Evolutionary conservation across 2,888 invertebrate species (phyloP).

Genomic region (Pandemis corylana): DNA sequence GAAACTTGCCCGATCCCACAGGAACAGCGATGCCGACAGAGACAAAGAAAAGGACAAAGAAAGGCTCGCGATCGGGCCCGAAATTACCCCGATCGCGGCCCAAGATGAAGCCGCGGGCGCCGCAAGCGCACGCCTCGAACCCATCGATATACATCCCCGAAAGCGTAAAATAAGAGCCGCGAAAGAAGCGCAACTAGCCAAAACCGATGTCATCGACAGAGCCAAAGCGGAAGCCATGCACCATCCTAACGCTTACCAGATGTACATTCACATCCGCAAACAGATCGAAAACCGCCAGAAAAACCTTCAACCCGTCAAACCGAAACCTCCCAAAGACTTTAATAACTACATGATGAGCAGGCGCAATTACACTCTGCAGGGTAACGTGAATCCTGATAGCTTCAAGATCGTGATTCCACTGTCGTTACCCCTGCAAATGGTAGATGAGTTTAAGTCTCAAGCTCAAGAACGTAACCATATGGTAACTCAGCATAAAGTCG

Average conservation of each 20-base stretch:
- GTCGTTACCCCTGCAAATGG: conserved; percentile 86
- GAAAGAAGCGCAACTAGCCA: conserved; percentile 72
- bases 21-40: conserved; percentile 76
- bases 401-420: conserved; percentile 85
- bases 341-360: conserved; percentile 94
- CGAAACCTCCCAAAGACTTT: conserved; percentile 95
- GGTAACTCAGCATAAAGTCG: conserved; percentile 87
- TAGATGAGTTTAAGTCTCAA: conserved; percentile 90
- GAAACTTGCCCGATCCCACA: conserved; percentile 60
- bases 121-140: conserved; percentile 34
- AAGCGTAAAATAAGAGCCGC: conserved; percentile 92
- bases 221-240: conserved; percentile 82
- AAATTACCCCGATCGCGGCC: conserved; percentile 20
- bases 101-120: conserved; percentile 22
- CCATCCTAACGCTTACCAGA: conserved; percentile 93
- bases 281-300: conserved; percentile 91
- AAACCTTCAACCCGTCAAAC: conserved; percentile 91
- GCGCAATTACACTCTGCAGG: conserved; percentile 92
- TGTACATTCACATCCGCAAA: conserved; percentile 92
- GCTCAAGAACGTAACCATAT: conserved; percentile 88
- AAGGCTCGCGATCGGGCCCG: conserved; percentile 18
- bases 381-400: conserved; percentile 88
- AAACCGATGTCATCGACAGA: conserved; percentile 34
- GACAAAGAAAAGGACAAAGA: conserved; percentile 43
- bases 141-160: conserved; percentile 88